phyloP scores from a whole-genome alignment of 1,140 invertebrate species.

The Halotydeus destructor region DNA sequence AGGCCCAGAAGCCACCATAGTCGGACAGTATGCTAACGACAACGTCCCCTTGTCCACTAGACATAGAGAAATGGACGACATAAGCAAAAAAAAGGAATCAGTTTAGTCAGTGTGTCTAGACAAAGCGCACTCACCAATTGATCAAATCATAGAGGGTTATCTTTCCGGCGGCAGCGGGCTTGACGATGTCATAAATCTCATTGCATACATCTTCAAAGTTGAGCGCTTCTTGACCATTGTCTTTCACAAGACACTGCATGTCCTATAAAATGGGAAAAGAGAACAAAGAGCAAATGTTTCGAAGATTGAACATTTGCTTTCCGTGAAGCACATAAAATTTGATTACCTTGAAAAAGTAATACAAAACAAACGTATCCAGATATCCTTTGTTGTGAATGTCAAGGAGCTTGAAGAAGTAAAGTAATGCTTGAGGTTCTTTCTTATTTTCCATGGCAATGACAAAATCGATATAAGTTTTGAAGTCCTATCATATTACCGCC shows the following conservation, averaged over 20 bases:
- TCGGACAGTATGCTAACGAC: constrained; percentile 85
- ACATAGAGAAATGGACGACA: constrained; percentile 1
- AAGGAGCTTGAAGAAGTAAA: constrained; percentile 76
- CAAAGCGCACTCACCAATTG: constrained; percentile 24
- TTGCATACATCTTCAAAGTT: constrained; percentile 86
- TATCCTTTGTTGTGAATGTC: constrained; percentile 74
- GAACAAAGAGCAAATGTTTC: constrained; percentile 11
- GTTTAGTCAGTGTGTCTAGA: not conserved
- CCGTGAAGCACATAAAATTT: constrained; percentile 5
- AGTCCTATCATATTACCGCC: constrained; percentile 40
- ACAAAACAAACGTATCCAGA: constrained; percentile 67
- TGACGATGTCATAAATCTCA: constrained; percentile 95
- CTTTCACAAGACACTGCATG: constrained; percentile 68
- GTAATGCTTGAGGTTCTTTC: constrained; percentile 66
- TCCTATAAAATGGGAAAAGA: constrained; percentile 32
- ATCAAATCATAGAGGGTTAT: constrained; percentile 72
- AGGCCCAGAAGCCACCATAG: constrained; percentile 86
- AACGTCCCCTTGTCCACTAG: constrained; percentile 71
- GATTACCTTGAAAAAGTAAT: constrained; percentile 65
- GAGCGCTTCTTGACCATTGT: constrained; percentile 60
- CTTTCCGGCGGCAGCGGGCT: constrained; percentile 54
- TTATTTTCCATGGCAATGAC: constrained; percentile 80
- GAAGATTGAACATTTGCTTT: constrained; percentile 7
- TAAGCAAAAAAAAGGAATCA: constrained; percentile 3
- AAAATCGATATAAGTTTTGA: constrained; percentile 88